Conservation (phyloP, 2,113 vertebrate species). For the Lynx canadensis region DNA sequence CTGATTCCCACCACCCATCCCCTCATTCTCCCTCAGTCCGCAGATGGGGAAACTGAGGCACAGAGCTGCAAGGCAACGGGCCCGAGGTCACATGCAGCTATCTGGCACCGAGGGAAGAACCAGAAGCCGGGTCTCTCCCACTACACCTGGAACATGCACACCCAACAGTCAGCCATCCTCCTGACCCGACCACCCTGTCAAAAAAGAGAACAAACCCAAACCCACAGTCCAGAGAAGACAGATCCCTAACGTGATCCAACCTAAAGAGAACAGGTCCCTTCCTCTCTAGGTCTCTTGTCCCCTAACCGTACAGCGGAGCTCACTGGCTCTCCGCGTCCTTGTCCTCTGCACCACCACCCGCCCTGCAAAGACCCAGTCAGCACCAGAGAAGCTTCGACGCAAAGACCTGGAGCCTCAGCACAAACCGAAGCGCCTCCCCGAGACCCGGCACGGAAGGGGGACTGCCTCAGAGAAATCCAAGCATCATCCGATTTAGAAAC, state of each 20-base stretch:
- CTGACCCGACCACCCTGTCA: neutral
- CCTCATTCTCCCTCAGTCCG: neutral
- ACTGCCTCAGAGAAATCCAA: neutral
- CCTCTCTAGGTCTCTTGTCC: neutral
- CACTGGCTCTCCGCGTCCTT: neutral
- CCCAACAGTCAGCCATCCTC: neutral
- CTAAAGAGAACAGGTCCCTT: neutral
- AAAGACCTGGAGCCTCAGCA: neutral
- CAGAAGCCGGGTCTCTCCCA: neutral
- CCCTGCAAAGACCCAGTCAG: neutral
- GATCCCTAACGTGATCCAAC: fast-evolving
- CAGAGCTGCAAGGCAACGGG: neutral
- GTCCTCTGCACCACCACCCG: neutral
- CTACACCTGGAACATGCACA: neutral
- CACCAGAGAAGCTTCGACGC: neutral
- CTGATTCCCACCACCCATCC: neutral
- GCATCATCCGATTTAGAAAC: neutral
- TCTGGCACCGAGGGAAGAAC: neutral
- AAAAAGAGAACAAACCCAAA: neutral
- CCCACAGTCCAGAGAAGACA: neutral
- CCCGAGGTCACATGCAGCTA: neutral
- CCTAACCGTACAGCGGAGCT: neutral
- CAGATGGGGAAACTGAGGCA: neutral
- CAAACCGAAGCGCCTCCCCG: neutral
- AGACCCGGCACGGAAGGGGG: neutral